These are phyloP conservation scores for Drosophila cognata DNA, from an alignment of 2,888 invertebrate species.

Conservation along the genomic window DNA sequence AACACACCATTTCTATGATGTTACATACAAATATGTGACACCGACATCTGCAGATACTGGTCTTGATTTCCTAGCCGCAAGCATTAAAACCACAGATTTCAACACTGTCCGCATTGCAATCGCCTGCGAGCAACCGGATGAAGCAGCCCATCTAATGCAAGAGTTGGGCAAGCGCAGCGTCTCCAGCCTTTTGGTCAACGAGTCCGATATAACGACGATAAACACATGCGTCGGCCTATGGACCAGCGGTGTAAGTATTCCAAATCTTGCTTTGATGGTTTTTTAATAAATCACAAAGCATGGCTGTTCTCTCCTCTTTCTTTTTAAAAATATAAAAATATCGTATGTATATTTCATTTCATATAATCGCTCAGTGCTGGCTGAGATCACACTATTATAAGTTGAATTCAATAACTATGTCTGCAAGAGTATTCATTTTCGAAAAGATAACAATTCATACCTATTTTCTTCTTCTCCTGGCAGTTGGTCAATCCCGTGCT, in stretches of 20 bases:
- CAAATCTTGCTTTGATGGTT: neutral
- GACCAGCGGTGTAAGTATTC: constrained; percentile 33
- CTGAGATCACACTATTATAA: neutral
- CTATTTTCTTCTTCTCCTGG: too few species aligned
- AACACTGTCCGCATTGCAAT: constrained; percentile 27
- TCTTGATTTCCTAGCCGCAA: constrained; percentile 10
- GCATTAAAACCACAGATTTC: constrained; percentile 30
- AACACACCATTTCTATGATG: constrained; percentile 5
- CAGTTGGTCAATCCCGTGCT: constrained; percentile 30
- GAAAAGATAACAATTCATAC: neutral
- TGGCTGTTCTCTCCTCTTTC: neutral
- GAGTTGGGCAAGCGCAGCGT: constrained; percentile 39
- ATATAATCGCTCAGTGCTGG: neutral
- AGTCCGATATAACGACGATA: neutral
- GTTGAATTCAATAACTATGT: neutral
- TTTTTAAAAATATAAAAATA: too few species aligned
- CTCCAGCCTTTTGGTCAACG: constrained; percentile 25
- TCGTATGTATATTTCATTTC: neutral
- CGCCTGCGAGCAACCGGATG: constrained; percentile 21
- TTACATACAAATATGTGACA: constrained; percentile 29
- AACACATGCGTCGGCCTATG: neutral
- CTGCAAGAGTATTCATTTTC: neutral
- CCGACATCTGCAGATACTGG: neutral
- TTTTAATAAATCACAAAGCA: neutral
- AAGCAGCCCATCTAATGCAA: constrained; percentile 17